Evolutionary conservation across 2,888 invertebrate genomes (phyloP).

Genomic region (Thymelicus lineola): DNA sequence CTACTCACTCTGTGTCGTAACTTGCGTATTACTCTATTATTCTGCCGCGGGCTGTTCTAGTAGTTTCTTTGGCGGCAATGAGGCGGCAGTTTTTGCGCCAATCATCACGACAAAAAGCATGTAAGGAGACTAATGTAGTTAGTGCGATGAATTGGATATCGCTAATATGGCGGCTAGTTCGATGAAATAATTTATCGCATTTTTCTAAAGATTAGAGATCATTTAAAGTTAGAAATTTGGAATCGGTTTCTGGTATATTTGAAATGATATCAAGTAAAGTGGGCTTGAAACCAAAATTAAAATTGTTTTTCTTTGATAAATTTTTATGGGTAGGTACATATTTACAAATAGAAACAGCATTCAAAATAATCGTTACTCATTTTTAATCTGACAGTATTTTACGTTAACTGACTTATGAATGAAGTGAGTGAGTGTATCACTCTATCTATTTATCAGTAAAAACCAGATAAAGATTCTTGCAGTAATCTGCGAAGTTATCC

Average conservation of each 20-base stretch:
- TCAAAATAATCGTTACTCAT: too few relatives aligned
- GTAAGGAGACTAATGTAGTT: slow-evolving; percentile 28
- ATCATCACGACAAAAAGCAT: slow-evolving; percentile 29
- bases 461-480: too few relatives aligned
- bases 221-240: slow-evolving; percentile 8
- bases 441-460: too few relatives aligned
- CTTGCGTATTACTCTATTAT: slow-evolving; percentile 22
- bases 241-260: not conserved
- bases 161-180: slow-evolving; percentile 6
- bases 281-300: too few relatives aligned
- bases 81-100: slow-evolving; percentile 27
- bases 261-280: not conserved
- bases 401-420: too few relatives aligned
- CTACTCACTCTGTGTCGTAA: slow-evolving; percentile 49
- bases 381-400: too few relatives aligned
- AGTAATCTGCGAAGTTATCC: too few relatives aligned
- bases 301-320: too few relatives aligned
- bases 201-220: not conserved
- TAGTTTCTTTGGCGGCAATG: slow-evolving; percentile 12
- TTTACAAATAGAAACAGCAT: too few relatives aligned
- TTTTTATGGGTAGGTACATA: too few relatives aligned
- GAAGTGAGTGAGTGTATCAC: too few relatives aligned
- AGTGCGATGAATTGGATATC: slow-evolving; percentile 15
- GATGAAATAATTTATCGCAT: not conserved
- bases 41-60: slow-evolving; percentile 8